Base-by-base conservation (phyloP, 2,113 vertebrate genomes). In the Platysteira castanea region DNA sequence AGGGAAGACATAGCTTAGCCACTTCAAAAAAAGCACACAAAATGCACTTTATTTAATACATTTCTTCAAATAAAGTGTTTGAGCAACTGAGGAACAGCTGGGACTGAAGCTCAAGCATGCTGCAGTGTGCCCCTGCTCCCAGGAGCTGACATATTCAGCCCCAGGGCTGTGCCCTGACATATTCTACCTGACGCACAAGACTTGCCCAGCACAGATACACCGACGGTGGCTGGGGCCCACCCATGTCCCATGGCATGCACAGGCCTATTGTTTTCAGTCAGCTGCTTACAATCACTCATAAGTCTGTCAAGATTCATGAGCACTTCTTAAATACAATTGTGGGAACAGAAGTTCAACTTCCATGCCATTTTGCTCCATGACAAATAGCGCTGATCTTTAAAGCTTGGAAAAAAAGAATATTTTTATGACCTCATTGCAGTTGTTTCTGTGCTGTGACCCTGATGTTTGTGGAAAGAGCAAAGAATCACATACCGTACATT, bases 271-370 rank as follows among this genome's bases (percentile, higher is more conserved):
- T 96, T 97, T 78, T 31, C 79, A 69, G 70, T 80, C 90, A 81
- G 90, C 90, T 95, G 75, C 82, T 92, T 90, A 90, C 52, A 97
- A 96, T 96, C 95, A 84, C 71, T 89, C 96, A 35, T 95, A 95
- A 96, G 64, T 96, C 95, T 95, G 92, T 97, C 93, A 97, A 95
- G 92, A 94, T 90, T 94, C 84, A 83, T 76, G 42, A 93, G 50
- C 56, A 93, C 69, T 94, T 86, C 60, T 84, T 52, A 95, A 94
- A 96, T 56, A 96, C 95, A 96, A 96, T 97, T 64, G 92, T 96
- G 95, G 95, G 96, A 96, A 95, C 90, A 93, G 88, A 95, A 93
- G 71, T 96, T 92, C 90, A 92, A 88, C 63, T 94, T 90, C 86
- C 79, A 95, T 92, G 92, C 33, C 76, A 63, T 93, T 93, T 64